Base-by-base conservation (phyloP, 2,113 vertebrate genomes). In the Colinus virginianus region DNA sequence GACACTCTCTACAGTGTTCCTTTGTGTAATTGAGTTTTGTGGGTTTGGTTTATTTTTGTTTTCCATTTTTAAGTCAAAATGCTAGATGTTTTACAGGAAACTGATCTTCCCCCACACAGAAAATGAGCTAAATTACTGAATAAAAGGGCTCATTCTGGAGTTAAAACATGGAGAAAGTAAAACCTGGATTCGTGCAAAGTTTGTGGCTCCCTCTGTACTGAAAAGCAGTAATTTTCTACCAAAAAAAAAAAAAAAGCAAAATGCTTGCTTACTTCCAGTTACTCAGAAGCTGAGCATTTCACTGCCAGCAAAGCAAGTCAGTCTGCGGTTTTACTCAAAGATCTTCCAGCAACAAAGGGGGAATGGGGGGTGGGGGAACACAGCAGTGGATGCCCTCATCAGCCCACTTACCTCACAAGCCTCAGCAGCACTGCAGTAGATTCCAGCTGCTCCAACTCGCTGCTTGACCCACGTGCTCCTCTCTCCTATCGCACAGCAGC, bases 401-500 rank as follows among this genome's bases (percentile, higher is more conserved):
- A 22, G 36, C 51, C 72, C 34, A 42, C 4, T 21, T 17, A 58
- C 38, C 32, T 53, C 58, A 48, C 20, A 76, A 82, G 43, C 21
- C 49, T 53, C 4, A 59, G 32, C 40, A 53, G 28, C 2, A 59
- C 8, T 16, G 8, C 13, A 49, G 25, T 5, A 71, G 67, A 17
- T 76, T 12, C 8, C 30, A 42, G 53, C 16, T 14, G 22, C 11
- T 62, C 32, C 28, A 40, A 13, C 1, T 4, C 22, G 2, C 17
- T 14, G 0, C 9, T 25, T 14, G 53, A 16, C 2, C 22, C 9
- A 1, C 1, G 8, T 17, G 26, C 25, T 51, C 45, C 45, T 20
- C 13, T 18, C 74, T n/a, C 5, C 13, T 5, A 15, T 19, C 58
- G 25, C 43, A 4, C 15, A 7, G 16, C 34, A 32, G 2, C 10